phyloP scores from a whole-genome alignment of 2,113 vertebrate genomes.

The Dipodomys spectabilis region DNA sequence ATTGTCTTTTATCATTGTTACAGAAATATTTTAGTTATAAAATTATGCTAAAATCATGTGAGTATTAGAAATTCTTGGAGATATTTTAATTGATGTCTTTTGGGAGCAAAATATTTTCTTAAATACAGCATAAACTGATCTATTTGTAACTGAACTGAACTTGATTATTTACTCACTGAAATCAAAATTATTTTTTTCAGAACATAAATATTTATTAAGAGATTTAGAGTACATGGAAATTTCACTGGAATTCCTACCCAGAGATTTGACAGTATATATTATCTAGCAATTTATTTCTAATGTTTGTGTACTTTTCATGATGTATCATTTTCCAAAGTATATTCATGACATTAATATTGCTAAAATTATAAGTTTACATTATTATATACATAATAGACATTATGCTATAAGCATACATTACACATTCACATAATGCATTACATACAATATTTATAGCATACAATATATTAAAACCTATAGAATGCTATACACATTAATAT shows the following conservation, averaged over 20 bases:
- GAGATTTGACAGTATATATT: neutral
- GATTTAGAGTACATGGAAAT: neutral
- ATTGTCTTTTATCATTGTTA: neutral
- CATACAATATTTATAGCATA: no score
- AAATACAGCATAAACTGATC: neutral
- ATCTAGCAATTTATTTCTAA: neutral
- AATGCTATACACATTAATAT: neutral
- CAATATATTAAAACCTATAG: no score
- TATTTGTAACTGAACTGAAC: neutral
- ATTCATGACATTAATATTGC: neutral
- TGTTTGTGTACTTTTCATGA: neutral
- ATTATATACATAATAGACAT: neutral
- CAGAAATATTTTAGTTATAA: slow-evolving; percentile 32
- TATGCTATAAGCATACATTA: neutral
- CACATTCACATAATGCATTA: slow-evolving; percentile 2
- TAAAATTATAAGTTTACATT: neutral
- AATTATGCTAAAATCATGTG: neutral
- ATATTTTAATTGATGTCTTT: slow-evolving; percentile 49
- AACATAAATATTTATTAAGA: neutral
- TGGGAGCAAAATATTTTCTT: neutral
- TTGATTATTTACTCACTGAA: slow-evolving; percentile 15
- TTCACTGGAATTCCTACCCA: neutral
- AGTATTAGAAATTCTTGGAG: neutral
- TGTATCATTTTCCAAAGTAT: neutral
- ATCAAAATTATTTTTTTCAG: slow-evolving; percentile 44